Base-by-base conservation (phyloP, 2,797 vertebrate genomes). In the Parambassis ranga region DNA sequence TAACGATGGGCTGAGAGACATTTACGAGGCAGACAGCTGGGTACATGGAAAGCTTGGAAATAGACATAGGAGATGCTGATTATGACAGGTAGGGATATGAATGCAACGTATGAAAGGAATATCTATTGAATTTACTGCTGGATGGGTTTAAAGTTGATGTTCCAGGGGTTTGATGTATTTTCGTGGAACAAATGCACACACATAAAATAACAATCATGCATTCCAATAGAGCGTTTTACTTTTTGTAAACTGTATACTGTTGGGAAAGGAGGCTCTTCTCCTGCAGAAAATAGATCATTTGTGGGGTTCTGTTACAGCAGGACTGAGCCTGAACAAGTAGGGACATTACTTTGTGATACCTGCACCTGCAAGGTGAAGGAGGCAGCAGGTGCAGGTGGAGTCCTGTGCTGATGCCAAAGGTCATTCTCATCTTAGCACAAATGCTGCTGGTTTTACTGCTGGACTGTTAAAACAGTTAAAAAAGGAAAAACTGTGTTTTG, bases 1-100 rank as follows among this genome's bases (percentile, higher is more conserved):
- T 85, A 73, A 79, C 61, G 19, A 41, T 14, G 33, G 71, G 68
- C 69, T 79, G 67, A 33, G 71, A 53, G 13, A 18, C 49, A 13
- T 81, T 81, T 74, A 77, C 19, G 35, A 74, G 65, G 65, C 72
- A 85, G 81, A 82, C 72, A 16, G 57, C 35, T 18, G 41, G 39
- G 65, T 44, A 55, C 52, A n/a, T 47, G n/a, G 19, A 55, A 6
- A 4, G 26, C 71, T 79, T 70, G 78, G 76, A 84, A 61, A 57
- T 22, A 19, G 15, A 42, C 10, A 4, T 5, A 19, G 14, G 36
- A 37, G 52, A 55, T 63, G 39, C 53, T 33, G 59, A 85, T 80
- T 65, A 64, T 30, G 15, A 43, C 24, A 71, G 56, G 71, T 52
- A 37, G 38, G 5, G 46, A 48, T 71, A 20, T 75, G 24, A 81